A percentile compares a stretch with the other conserved stretches of the same genome.
These are phyloP conservation scores for Chrysogorgia sp. DNA, from an alignment of 92 coral and sea anemone species.

Conservation along the genomic window DNA sequence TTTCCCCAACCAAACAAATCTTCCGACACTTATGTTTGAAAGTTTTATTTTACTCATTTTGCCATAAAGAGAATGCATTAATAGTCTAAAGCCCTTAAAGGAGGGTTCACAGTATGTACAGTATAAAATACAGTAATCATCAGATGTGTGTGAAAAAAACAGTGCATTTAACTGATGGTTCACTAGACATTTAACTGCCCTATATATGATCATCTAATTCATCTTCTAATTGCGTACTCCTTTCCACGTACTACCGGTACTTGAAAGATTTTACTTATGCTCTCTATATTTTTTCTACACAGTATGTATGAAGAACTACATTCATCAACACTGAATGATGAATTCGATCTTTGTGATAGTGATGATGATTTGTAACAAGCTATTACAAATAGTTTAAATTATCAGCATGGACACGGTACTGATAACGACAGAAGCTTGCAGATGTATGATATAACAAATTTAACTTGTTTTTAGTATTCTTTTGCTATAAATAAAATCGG, in stretches of 20 bases:
- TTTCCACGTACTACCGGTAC: not conserved
- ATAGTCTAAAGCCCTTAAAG: too few species aligned
- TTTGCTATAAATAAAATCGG: too few species aligned
- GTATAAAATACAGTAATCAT: not conserved
- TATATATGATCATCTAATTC: too few species aligned
- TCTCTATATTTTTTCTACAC: not conserved
- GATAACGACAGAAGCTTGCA: not conserved
- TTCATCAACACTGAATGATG: not conserved
- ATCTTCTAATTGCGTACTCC: too few species aligned
- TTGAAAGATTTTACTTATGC: not conserved
- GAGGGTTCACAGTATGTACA: too few species aligned
- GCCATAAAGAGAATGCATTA: not conserved
- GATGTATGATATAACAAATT: not conserved
- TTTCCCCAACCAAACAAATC: too few species aligned
- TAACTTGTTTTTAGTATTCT: not conserved
- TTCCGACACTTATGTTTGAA: too few species aligned
- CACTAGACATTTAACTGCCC: too few species aligned
- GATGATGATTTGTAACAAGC: not conserved
- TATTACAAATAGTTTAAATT: not conserved
- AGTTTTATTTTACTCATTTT: not conserved
- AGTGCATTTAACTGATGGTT: not conserved
- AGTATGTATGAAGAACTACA: slow-evolving; percentile 1
- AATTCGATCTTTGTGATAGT: not conserved
- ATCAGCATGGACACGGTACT: not conserved
- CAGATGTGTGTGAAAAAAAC: not conserved